Conservation (phyloP, 2,888 invertebrate species). For the Cheilosia scutellata region DNA sequence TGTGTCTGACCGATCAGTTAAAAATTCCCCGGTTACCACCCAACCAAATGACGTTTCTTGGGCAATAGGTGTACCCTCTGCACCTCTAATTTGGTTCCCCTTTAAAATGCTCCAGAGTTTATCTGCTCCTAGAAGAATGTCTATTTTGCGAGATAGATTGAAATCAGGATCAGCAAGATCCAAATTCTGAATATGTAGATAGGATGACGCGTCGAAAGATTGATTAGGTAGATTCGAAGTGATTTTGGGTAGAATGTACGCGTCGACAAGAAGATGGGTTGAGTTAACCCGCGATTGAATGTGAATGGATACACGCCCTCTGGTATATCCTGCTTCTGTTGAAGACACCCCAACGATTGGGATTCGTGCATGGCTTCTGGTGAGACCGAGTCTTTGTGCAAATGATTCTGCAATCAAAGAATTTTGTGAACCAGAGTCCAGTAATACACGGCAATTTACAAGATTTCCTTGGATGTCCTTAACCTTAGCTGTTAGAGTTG, state of each 20-base stretch:
- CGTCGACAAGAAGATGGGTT: conserved; percentile 1
- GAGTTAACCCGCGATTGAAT: conserved; percentile 7
- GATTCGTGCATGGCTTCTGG: background rate
- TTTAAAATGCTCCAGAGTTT: background rate
- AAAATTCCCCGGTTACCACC: background rate
- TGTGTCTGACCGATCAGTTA: background rate
- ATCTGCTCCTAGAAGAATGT: conserved; percentile 22
- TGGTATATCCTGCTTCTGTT: conserved; percentile 9
- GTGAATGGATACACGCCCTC: background rate
- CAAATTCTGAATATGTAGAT: background rate
- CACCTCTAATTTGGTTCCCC: background rate
- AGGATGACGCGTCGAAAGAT: background rate
- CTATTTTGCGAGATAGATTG: conserved; percentile 8
- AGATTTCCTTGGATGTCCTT: no score
- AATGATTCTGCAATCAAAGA: background rate
- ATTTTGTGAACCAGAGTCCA: no score
- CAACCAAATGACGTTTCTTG: conserved; percentile 11
- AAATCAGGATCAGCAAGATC: conserved; percentile 10
- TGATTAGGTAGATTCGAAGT: conserved; percentile 9
- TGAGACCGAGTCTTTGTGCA: background rate
- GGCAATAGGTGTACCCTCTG: background rate
- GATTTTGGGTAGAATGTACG: conserved; percentile 3
- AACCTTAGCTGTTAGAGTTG: no score
- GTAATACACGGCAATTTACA: no score
- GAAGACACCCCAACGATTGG: conserved; percentile 6